Evolutionary conservation across 2,888 invertebrate species (phyloP).

Genomic region (Thereva nobilitata): DNA sequence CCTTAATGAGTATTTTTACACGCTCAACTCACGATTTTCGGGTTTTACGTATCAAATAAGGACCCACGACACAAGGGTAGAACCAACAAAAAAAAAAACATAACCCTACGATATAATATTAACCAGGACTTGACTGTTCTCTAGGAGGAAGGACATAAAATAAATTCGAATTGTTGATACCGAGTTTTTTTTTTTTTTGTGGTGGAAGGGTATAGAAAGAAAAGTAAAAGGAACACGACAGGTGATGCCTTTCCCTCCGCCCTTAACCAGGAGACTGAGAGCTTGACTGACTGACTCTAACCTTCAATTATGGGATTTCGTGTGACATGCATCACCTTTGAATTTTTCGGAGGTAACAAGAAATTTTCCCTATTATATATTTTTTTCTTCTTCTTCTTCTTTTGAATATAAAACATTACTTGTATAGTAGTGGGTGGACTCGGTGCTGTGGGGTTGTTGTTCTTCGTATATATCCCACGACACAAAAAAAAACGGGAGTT

Average conservation of each 20-base stretch:
- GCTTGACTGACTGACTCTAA: slow-evolving; percentile 11
- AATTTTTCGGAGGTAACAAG: slow-evolving; percentile 10
- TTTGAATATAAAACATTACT: background rate
- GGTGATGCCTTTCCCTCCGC: slow-evolving; percentile 29
- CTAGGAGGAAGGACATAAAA: too few relatives aligned
- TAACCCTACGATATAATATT: too few relatives aligned
- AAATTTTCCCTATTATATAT: slow-evolving; percentile 21
- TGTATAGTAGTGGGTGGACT: background rate
- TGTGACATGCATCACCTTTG: slow-evolving; percentile 41
- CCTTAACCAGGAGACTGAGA: background rate
- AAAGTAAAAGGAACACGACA: slow-evolving; percentile 23
- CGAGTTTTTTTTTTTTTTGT: too few relatives aligned
- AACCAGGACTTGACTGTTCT: too few relatives aligned
- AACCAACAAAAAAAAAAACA: background rate
- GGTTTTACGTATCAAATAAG: slow-evolving; percentile 26
- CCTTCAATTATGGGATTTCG: slow-evolving; percentile 41
- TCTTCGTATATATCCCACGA: background rate
- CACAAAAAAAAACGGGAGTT: too few relatives aligned
- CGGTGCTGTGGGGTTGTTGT: background rate
- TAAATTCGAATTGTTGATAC: too few relatives aligned
- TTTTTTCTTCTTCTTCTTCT: slow-evolving; percentile 19
- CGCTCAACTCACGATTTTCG: slow-evolving; percentile 38
- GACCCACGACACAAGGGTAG: slow-evolving; percentile 12
- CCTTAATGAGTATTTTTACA: slow-evolving; percentile 42
- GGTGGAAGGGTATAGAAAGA: too few relatives aligned